Evolutionary conservation across 2,797 vertebrate genomes (phyloP), one percentile per base, ranked within the genome.

Genomic region (Diplodus puntazzo): DNA sequence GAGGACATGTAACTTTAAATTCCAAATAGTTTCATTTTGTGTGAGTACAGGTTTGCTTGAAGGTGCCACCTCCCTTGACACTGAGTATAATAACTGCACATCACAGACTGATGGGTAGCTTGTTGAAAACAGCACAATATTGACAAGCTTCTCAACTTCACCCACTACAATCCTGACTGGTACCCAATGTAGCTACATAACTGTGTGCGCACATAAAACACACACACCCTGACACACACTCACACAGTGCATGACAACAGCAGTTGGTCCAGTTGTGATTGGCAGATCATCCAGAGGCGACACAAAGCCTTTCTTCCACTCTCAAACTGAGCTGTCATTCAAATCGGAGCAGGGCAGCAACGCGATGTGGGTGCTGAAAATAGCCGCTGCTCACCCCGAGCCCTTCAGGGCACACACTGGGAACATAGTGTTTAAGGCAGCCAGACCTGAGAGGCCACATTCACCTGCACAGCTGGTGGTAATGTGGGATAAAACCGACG

Each of bases 281-380:
- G 93, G 79, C 92, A 90, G 82, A 85, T 84, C 87, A 84, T 89
- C 91, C 89, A 80, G 69, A 86, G 89, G 88, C 84, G 53, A 87
- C 79, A 82, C 46, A 62, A 80, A 88, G 85, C 83, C 88, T 89
- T 88, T 91, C 79, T 82, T 73, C 68, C 77, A 84, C 83, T 78
- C 83, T 88, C 87, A 89, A 86, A 92, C 85, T 57, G 69, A 84
- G 81, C 85, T 89, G 92, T 89, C 92, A 87, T 67, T 93, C 88
- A 92, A 62, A 62, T 20, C 5, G 57, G 30, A 83, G 55, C 75
- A 60, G 73, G 81, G 78, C 69, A 75, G 45, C 53, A 3, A 21
- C 49, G 79, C 78, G 83, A 79, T 76, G 78, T 27, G 61, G 46
- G 5, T 0, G 75, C 83, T 85, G 75, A 85, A 89, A 90, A 92